Percentiles rank a stretch among this genome's conserved stretches.
These are phyloP conservation scores for Rhaphigaster nebulosa DNA, from an alignment of 2,888 invertebrate genomes.

Conservation along the genomic window DNA sequence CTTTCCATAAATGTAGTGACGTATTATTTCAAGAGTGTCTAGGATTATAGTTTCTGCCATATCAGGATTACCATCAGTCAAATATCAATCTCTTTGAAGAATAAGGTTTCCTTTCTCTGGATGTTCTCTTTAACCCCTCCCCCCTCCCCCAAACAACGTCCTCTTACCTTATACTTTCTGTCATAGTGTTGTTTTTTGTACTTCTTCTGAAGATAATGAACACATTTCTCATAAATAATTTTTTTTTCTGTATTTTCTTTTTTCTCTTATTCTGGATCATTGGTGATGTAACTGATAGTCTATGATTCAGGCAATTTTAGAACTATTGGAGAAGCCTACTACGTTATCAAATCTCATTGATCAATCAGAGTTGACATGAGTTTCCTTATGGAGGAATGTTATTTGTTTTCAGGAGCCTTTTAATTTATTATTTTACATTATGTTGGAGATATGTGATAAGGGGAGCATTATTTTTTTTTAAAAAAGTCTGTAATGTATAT, in stretches of 20 bases:
- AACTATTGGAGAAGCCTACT: too few relatives aligned
- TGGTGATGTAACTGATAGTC: too few relatives aligned
- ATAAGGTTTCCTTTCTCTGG: too few relatives aligned
- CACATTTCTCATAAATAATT: not conserved
- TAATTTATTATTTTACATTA: not conserved
- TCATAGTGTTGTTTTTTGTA: too few relatives aligned
- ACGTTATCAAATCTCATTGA: too few relatives aligned
- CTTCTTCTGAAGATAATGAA: not conserved
- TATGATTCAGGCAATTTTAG: too few relatives aligned
- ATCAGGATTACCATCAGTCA: not conserved
- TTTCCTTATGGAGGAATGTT: not conserved
- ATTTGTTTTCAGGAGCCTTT: not conserved
- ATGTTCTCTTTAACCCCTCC: too few relatives aligned
- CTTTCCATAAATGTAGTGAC: not conserved
- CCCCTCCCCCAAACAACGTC: too few relatives aligned
- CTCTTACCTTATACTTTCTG: too few relatives aligned
- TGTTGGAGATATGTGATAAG: not conserved
- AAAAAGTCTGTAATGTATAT: slow-evolving; percentile 19
- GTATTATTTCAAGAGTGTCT: not conserved
- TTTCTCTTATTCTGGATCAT: too few relatives aligned
- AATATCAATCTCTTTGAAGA: not conserved
- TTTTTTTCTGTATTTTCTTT: not conserved
- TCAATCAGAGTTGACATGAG: too few relatives aligned
- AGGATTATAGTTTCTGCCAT: not conserved
- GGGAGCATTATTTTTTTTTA: not conserved